phyloP scores from a whole-genome alignment of 2,888 invertebrate genomes.

The Malachius bipustulatus region DNA sequence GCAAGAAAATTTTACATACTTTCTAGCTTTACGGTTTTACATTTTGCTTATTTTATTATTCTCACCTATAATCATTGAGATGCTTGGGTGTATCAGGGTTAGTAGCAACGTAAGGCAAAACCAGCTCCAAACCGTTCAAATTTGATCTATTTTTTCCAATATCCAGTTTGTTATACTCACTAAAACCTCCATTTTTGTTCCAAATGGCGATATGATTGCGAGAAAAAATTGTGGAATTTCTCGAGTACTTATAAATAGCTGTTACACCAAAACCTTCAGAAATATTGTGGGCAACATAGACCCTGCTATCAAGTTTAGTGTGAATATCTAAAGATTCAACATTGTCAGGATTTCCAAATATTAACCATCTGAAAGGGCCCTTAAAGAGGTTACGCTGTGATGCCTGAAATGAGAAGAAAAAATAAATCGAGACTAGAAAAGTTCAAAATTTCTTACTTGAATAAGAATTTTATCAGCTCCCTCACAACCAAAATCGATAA shows the following conservation, averaged over 20 bases:
- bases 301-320: conserved; percentile 22
- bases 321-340: conserved; percentile 15
- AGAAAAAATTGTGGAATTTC: conserved; percentile 10
- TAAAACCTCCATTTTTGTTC: conserved; percentile 14
- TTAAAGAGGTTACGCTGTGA: conserved; percentile 19
- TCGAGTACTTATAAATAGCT: conserved; percentile 22
- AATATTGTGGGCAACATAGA: conserved; percentile 20
- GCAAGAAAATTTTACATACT: neutral
- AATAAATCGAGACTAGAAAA: no score
- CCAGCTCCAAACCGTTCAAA: conserved; percentile 25
- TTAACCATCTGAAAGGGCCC: conserved; percentile 25
- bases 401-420: neutral
- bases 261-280: conserved; percentile 14
- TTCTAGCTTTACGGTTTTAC: no score
- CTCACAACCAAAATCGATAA: no score
- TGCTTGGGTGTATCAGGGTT: conserved; percentile 35
- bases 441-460: no score
- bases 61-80: conserved; percentile 35
- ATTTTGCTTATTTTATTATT: no score
- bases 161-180: conserved; percentile 14
- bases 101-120: conserved; percentile 29
- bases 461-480: no score
- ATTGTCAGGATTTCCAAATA: conserved; percentile 16
- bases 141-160: conserved; percentile 22
- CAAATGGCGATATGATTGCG: conserved; percentile 17